Conservation (phyloP, 2,888 invertebrate species). For the Acanthosepion pharaonis region DNA sequence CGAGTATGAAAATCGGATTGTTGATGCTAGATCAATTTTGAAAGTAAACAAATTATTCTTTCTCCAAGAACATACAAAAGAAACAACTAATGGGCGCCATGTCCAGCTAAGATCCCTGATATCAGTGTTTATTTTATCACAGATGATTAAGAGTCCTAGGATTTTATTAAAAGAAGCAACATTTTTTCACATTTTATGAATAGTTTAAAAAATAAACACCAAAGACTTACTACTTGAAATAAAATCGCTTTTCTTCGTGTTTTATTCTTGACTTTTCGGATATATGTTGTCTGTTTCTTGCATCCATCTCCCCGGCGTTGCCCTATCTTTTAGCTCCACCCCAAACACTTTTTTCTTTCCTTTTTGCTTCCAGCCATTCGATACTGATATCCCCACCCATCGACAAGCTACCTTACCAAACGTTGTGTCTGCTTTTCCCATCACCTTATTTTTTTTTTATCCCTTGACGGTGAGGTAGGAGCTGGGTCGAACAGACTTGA, state of each 20-base stretch:
- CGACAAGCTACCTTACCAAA: not conserved
- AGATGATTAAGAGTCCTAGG: not conserved
- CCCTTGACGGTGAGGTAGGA: not conserved
- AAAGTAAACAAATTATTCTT: not conserved
- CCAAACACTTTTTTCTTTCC: not conserved
- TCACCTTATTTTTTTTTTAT: not conserved
- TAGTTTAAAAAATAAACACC: not conserved
- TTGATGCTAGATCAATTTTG: not conserved
- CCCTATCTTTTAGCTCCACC: not conserved
- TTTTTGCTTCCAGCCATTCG: conserved; percentile 16
- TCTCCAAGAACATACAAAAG: not conserved
- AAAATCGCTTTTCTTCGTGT: not conserved
- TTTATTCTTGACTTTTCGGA: not conserved
- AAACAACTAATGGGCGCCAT: not conserved
- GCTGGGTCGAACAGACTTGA: not conserved
- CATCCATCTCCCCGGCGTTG: not conserved
- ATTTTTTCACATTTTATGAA: not conserved
- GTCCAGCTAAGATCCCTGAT: not conserved
- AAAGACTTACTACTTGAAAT: not conserved
- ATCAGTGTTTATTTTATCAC: not conserved
- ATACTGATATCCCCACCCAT: not conserved
- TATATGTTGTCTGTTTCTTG: not conserved
- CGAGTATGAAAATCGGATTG: not conserved
- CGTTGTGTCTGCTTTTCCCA: not conserved
- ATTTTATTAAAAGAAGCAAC: not conserved